Conservation (phyloP, 2,113 vertebrate species). For the Cacatua alba region DNA sequence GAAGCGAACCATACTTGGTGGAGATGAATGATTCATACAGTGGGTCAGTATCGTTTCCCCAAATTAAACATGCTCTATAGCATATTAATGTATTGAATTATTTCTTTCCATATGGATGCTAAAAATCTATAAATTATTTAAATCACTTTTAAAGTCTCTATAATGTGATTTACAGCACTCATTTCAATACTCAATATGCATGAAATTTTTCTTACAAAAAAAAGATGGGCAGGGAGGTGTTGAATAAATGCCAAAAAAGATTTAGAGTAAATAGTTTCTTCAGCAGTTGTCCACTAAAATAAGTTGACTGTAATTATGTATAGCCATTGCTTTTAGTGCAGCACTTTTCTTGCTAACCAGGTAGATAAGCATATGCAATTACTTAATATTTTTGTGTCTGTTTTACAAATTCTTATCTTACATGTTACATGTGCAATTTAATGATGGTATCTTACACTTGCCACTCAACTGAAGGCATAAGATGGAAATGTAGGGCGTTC, state of each 20-base stretch:
- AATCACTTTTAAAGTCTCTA: background rate
- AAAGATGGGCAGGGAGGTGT: background rate
- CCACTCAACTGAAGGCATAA: background rate
- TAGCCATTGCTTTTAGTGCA: background rate
- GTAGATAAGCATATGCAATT: background rate
- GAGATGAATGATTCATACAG: background rate
- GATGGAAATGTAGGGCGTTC: background rate
- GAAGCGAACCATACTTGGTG: background rate
- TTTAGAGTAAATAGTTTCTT: background rate
- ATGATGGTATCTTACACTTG: background rate
- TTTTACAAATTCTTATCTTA: background rate
- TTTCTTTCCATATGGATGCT: background rate
- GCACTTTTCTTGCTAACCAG: background rate
- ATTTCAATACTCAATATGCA: background rate
- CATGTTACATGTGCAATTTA: background rate
- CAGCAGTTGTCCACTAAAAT: background rate
- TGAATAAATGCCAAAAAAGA: background rate
- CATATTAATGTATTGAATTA: background rate
- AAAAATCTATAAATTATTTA: background rate
- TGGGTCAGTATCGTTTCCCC: background rate
- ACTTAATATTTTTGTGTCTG: background rate
- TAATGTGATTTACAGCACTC: background rate
- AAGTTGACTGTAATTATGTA: background rate
- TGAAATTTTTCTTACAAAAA: background rate
- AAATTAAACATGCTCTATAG: background rate